Conservation (phyloP, 1,140 invertebrate genomes). For the Acromyrmex heyeri region DNA sequence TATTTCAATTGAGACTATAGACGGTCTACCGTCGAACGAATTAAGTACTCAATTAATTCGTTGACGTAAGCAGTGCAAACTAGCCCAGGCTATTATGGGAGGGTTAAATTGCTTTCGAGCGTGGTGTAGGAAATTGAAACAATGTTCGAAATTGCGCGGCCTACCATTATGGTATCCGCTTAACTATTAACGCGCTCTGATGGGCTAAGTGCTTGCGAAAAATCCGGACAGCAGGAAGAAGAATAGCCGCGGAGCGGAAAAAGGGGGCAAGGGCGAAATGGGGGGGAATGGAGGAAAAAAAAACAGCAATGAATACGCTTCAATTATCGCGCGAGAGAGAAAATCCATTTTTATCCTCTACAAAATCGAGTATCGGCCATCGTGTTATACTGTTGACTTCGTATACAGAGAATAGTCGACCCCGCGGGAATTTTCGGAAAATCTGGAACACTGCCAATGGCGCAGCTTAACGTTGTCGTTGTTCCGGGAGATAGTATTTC, state of each 20-base stretch:
- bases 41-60: conserved; percentile 67
- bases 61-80: conserved; percentile 57
- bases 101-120: conserved; percentile 71
- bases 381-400: conserved; percentile 57
- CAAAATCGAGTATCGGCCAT: conserved; percentile 74
- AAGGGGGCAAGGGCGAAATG: background rate
- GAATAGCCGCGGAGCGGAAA: conserved; percentile 3
- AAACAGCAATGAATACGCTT: conserved; percentile 68
- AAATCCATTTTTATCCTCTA: conserved; percentile 72
- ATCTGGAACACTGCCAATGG: conserved; percentile 74
- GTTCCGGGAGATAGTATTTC: conserved; percentile 23
- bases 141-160: conserved; percentile 72
- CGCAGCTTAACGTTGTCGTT: conserved; percentile 64
- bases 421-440: conserved; percentile 74
- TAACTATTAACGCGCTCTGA: conserved; percentile 67
- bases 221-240: conserved; percentile 41
- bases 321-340: conserved; percentile 71
- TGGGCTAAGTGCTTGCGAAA: conserved; percentile 62
- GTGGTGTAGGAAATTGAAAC: conserved; percentile 72
- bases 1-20: conserved; percentile 30
- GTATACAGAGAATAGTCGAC: conserved; percentile 54
- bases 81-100: conserved; percentile 51
- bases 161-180: conserved; percentile 61
- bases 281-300: conserved; percentile 11
- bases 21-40: background rate